Evolutionary conservation across 2,113 vertebrate species (phyloP).

Genomic region (Fregata magnificens): DNA sequence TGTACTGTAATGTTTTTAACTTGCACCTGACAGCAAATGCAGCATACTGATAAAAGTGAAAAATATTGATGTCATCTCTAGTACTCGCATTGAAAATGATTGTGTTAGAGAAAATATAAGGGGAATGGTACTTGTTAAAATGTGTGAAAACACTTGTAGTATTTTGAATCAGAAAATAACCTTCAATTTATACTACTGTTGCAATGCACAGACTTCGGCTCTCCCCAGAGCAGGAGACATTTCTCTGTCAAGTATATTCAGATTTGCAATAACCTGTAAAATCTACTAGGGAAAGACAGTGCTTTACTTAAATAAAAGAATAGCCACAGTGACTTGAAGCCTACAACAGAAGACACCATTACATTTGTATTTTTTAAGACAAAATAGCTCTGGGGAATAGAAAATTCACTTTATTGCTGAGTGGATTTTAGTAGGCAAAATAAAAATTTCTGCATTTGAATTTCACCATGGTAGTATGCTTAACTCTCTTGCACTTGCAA

Average conservation of each 20-base stretch:
- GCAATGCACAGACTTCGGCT: fast-evolving
- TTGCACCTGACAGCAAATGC: neutral
- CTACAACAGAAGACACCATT: neutral
- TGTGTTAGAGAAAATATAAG: neutral
- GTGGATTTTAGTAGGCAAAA: neutral
- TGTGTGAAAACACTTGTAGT: neutral
- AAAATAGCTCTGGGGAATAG: neutral
- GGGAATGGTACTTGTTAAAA: neutral
- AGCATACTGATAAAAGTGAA: neutral
- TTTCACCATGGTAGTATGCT: neutral
- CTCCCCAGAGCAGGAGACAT: neutral
- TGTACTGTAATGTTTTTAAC: neutral
- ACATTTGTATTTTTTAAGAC: neutral
- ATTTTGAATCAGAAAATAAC: neutral
- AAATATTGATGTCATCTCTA: neutral
- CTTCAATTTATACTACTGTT: neutral
- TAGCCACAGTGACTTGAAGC: neutral
- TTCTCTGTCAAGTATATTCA: neutral
- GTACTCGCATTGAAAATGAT: neutral
- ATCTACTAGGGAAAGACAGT: neutral
- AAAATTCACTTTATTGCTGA: neutral
- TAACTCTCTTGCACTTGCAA: neutral
- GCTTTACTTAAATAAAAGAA: neutral
- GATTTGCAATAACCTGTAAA: neutral
- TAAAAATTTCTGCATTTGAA: neutral